Evolutionary conservation across 2,888 invertebrate species (phyloP), one percentile per base, ranked within the genome.

Genomic region (Caenorhabditis plicata): DNA sequence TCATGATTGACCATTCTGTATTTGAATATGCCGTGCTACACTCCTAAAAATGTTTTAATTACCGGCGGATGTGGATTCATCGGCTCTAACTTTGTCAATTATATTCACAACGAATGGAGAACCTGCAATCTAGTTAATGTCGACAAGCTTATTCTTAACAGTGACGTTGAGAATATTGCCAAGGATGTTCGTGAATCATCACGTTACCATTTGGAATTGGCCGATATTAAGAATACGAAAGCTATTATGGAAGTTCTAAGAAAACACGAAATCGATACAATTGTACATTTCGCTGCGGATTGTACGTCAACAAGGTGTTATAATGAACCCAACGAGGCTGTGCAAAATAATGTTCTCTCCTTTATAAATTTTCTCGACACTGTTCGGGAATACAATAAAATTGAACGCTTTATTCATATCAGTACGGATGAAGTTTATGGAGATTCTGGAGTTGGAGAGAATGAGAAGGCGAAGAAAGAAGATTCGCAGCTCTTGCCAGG

Each of bases 11-110:
- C n/a, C n/a, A n/a, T n/a, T n/a, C n/a, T n/a, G n/a, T n/a, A n/a
- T n/a, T n/a, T n/a, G n/a, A n/a, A n/a, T n/a, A n/a, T n/a, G n/a
- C n/a, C n/a, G n/a, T n/a, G n/a, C 17, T 52, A 62, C 50, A 54
- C 42, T 19, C 69, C 69, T 15, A 64, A 64, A 62, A 78, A 75
- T 50, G 74, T 79, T 35, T 57, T 76, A 36, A 71, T 79, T 35
- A 79, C 79, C 17, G 79, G 79, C 8, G 79, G 77, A 0, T 79
- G 79, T 43, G 79, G 79, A n/a, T 79, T 79, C 55, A 79, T 79
- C 39, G 79, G 79, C 3, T 71, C 78, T 11, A 79, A 79, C 55
- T 80, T 77, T 41, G 64, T 79, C 39, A 79, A 79, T 42, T 79
- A 62, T 55, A 69, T 72, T 43, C 60, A 63, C 26, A 44, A 52